Evolutionary conservation across 1,140 invertebrate species (phyloP).

Genomic region (Doryteuthis pealeii): DNA sequence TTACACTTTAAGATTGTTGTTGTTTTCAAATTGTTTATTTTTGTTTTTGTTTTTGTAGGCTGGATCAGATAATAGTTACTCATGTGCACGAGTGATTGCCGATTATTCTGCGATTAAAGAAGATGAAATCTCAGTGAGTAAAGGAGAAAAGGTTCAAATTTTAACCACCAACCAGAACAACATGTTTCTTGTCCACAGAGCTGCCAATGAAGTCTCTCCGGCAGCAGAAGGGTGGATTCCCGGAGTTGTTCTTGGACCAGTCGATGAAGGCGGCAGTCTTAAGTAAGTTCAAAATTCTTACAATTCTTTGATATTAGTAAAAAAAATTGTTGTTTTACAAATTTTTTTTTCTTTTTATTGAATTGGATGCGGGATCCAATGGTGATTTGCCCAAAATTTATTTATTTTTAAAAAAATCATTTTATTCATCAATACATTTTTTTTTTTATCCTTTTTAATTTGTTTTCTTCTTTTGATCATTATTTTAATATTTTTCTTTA

Average conservation of each 20-base stretch:
- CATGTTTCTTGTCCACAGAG: constrained; percentile 57
- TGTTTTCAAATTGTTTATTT: too few relatives aligned
- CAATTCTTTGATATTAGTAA: too few relatives aligned
- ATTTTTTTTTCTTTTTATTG: too few relatives aligned
- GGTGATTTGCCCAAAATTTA: too few relatives aligned
- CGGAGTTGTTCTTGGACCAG: constrained; percentile 63
- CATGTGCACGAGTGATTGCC: constrained; percentile 40
- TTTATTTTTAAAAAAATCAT: too few relatives aligned
- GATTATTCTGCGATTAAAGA: constrained; percentile 61
- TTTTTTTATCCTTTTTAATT: too few relatives aligned
- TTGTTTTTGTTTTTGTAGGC: background rate
- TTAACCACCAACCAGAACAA: constrained; percentile 54
- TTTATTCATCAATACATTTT: too few relatives aligned
- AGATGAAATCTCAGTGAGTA: constrained; percentile 61
- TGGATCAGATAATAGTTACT: background rate
- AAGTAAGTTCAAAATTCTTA: constrained; percentile 29
- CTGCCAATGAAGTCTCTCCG: constrained; percentile 55
- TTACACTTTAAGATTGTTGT: too few relatives aligned
- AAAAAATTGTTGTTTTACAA: too few relatives aligned
- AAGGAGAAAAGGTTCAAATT: constrained; percentile 62
- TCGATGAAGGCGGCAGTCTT: constrained; percentile 48
- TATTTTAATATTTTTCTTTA: too few relatives aligned
- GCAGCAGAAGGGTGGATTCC: constrained; percentile 70
- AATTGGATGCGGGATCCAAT: too few relatives aligned
- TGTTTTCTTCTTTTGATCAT: too few relatives aligned